Evolutionary conservation across 2,797 vertebrate genomes (phyloP), one percentile per base, ranked within the genome.

Genomic region (Crocidura indochinensis): DNA sequence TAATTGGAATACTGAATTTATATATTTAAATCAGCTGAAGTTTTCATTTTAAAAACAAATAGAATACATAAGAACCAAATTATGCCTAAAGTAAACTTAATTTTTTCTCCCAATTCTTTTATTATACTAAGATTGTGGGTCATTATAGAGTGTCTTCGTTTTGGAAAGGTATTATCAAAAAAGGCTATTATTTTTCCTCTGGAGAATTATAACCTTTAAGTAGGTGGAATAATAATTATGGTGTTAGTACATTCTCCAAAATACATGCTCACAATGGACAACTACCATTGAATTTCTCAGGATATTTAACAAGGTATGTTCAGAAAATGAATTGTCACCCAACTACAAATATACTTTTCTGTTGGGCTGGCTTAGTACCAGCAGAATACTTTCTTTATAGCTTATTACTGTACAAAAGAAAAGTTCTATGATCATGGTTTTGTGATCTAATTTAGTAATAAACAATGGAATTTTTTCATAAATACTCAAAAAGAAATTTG

Each of bases 21-120:
- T 83, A n/a, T 83, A 74, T 82, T 91, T 88, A 78, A 86, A 47
- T 7, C 29, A 91, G 20, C 10, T 78, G 93, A 89, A 94, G 80
- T 85, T 3, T 74, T 60, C 44, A 83, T 67, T 75, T 89, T 93
- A 60, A 29, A 94, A 94, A 27, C 27, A 31, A 29, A 68, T 29
- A 26, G 10, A 60, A 89, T n/a, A 60, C 87, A 93, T 86, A 69
- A 20, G 31, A 88, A 31, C 46, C 53, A 84, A 71, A 80, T 69
- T 24, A 65, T 62, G 4, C 84, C 67, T 78, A 84, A 77, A 87
- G 75, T 88, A 82, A 90, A 71, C 90, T 85, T 12, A 91, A 22
- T 11, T 44, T 62, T 84, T 89, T 78, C 53, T 91, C 5, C 7
- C 74, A 68, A 69, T 81, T 82, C 82, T 88, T 15, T 49, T 93